Evolutionary conservation across 2,113 vertebrate genomes (phyloP), one percentile per base, ranked within the genome.

Genomic region (Saguinus imperator): DNA sequence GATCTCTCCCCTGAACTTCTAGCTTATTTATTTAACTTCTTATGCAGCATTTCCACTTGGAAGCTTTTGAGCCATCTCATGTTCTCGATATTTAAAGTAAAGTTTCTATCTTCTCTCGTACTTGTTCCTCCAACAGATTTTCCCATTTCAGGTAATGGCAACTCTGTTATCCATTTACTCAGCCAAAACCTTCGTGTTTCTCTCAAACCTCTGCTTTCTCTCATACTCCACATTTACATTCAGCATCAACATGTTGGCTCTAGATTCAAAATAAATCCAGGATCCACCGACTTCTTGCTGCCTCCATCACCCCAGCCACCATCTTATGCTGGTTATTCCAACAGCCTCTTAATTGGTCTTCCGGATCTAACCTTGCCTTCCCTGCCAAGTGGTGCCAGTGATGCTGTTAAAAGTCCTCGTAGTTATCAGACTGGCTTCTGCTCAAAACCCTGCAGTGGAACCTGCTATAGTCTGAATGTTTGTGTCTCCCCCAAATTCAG

Each of bases 281-380:
- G 40, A 32, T 72, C 79, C 27, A 37, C 9, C 16, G 20, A 23
- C 57, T 43, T 55, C 73, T 72, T 58, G 3, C 48, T 52, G 10
- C 29, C 23, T 32, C 70, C 3, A 0, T 6, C 32, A 11, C 29
- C 32, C 45, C 85, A 32, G n/a, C 64, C 13, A 6, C 9, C 29
- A 0, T 43, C 40, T 76, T 75, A 8, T 9, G 20, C 8, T 48
- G 75, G 57, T 13, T 16, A 0, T 35, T 8, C 3, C 80, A 40
- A 1, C 2, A 29, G 16, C 64, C 16, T 50, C 57, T 43, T 14
- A 0, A 2, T n/a, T 58, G 35, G 2, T 5, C 8, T 40, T 29
- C 58, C 7, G 0, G 0, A 0, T 20, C 37, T 27, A 50, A 40
- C 0, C 55, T n/a, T 27, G 61, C 64, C 12, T 40, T 43, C 29